Evolutionary conservation across 2,797 vertebrate species (phyloP), one percentile per base, ranked within the genome.

Genomic region (Chrosomus eos): DNA sequence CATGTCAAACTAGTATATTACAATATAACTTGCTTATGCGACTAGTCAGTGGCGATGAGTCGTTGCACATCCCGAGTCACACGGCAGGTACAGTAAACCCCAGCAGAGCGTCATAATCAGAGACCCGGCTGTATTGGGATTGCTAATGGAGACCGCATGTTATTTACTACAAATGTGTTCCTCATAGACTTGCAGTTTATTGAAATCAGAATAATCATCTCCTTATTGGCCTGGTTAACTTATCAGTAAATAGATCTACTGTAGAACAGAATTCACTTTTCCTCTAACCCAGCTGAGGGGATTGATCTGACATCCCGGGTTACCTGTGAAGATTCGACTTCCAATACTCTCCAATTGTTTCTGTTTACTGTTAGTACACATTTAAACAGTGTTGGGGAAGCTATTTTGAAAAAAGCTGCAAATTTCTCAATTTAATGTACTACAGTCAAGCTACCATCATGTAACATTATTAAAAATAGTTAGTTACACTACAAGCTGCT

Each of bases 101-200:
- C 45, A 45, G 60, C 67, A 38, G 64, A 5, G n/a, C 36, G 66
- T 83, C 45, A 71, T 76, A 67, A 81, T 33, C 81, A 72, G 43
- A 58, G 13, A 77, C 53, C 31, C 58, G 71, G 23, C 33, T 85
- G 67, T 72, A 51, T 66, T 86, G 40, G 76, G 58, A 83, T 86
- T 68, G 70, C 74, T 84, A 67, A 82, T 81, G 38, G 19, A 83
- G 75, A 67, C 28, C 7, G 19, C 55, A 43, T 87, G 53, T 21
- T 19, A 45, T 85, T 70, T 79, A 70, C 23, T 26, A 33, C 60
- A 85, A 81, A 64, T 58, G 28, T 75, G 38, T 81, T 58, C 48
- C n/a, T 40, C 31, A 53, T 26, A 55, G 66, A 68, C 62, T 67
- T 21, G n/a, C 38, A 74, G 70, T 64, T 62, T 74, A 74, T 62